Evolutionary conservation across 2,888 invertebrate species (phyloP).

Genomic region (Zootermopsis nevadensis): DNA sequence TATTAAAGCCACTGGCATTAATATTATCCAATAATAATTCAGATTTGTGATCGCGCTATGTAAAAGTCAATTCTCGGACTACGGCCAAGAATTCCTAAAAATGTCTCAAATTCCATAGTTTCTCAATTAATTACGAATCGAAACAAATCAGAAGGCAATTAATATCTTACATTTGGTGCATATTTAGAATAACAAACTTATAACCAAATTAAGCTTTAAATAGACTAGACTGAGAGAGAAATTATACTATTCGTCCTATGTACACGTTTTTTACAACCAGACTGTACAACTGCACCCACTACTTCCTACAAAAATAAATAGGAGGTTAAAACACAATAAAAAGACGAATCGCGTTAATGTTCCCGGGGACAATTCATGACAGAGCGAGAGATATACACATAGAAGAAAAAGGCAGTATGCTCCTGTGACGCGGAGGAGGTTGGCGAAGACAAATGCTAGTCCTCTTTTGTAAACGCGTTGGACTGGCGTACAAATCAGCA

Average conservation of each 20-base stretch:
- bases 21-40: neutral
- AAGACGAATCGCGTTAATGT: conserved; percentile 33
- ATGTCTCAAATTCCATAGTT: too few relatives aligned
- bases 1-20: too few relatives aligned
- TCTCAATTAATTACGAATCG: too few relatives aligned
- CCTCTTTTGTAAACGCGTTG: conserved; percentile 22
- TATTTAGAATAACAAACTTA: too few relatives aligned
- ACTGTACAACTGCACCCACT: conserved; percentile 5
- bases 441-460: conserved; percentile 49
- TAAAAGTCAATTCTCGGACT: too few relatives aligned
- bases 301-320: neutral
- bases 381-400: conserved; percentile 13
- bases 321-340: conserved; percentile 17
- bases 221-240: neutral
- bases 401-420: conserved; percentile 9
- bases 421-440: conserved; percentile 1
- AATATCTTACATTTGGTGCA: too few relatives aligned
- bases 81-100: too few relatives aligned
- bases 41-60: too few relatives aligned
- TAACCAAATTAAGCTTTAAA: too few relatives aligned
- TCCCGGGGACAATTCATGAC: conserved; percentile 34
- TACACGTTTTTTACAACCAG: neutral
- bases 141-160: too few relatives aligned
- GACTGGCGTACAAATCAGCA: conserved; percentile 31
- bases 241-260: too few relatives aligned